A percentile compares a stretch with the other conserved stretches of the same genome.
Conservation (phyloP, 2,888 invertebrate species). For the Drosophila cyrtoloma region DNA sequence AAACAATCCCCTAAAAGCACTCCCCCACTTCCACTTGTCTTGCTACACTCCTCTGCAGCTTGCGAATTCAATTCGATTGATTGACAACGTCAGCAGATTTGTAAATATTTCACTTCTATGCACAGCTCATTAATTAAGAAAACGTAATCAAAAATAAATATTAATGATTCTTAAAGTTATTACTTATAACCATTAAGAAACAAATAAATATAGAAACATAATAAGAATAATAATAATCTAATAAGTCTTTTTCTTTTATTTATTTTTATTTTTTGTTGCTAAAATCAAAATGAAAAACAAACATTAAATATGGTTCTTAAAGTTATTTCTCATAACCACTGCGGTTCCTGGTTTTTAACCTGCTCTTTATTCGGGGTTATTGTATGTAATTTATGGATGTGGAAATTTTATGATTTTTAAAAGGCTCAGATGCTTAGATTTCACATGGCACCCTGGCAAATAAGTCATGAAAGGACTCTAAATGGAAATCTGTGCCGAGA, state of each 20-base stretch:
- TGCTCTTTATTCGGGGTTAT: constrained; percentile 21
- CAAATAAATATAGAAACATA: neutral
- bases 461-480: constrained; percentile 61
- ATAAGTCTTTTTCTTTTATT: neutral
- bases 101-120: constrained; percentile 60
- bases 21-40: neutral
- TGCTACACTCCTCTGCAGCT: neutral
- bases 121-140: constrained; percentile 23
- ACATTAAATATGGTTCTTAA: neutral
- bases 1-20: constrained; percentile 15
- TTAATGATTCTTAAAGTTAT: neutral
- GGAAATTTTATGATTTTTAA: constrained; percentile 36
- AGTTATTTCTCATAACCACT: neutral
- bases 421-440: constrained; percentile 45
- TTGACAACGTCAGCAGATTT: constrained; percentile 65
- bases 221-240: neutral
- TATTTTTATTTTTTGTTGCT: neutral
- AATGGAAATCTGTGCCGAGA: constrained; percentile 43
- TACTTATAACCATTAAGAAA: neutral
- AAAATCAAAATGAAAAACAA: neutral
- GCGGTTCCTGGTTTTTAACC: neutral
- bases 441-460: constrained; percentile 38
- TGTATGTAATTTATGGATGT: constrained; percentile 60
- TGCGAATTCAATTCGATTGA: constrained; percentile 16
- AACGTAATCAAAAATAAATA: constrained; percentile 8